phyloP scores from a whole-genome alignment of 2,113 vertebrate genomes.

The Martes martes region DNA sequence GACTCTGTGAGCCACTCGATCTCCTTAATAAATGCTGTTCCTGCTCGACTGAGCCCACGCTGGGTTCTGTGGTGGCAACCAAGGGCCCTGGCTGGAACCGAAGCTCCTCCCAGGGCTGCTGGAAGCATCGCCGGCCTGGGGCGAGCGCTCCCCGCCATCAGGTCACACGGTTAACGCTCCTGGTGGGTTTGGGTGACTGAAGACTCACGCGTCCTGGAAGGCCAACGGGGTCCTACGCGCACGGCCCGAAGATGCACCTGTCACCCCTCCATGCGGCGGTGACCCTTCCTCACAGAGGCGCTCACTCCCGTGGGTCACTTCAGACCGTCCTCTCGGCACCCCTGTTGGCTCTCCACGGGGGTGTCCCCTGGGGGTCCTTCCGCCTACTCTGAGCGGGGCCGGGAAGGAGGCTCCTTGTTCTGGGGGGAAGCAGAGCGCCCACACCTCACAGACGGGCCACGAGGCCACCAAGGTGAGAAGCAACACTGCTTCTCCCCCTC shows the following conservation, averaged over 20 bases:
- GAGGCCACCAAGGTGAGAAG: background rate
- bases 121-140: background rate
- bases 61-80: background rate
- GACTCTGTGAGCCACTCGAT: background rate
- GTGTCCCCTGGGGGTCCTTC: background rate
- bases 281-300: background rate
- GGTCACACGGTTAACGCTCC: accelerated
- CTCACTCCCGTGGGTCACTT: background rate
- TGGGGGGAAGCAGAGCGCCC: background rate
- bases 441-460: background rate
- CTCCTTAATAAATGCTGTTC: background rate
- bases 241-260: accelerated
- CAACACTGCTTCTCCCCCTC: accelerated
- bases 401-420: background rate
- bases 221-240: background rate
- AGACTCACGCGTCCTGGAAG: accelerated
- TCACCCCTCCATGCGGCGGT: accelerated
- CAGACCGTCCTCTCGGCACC: accelerated
- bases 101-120: background rate
- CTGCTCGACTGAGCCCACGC: background rate
- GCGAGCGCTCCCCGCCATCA: background rate
- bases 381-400: background rate
- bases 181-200: background rate
- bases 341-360: background rate
- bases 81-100: background rate